Conservation (phyloP, 2,797 vertebrate genomes). For the Orientallactaga sibirica region DNA sequence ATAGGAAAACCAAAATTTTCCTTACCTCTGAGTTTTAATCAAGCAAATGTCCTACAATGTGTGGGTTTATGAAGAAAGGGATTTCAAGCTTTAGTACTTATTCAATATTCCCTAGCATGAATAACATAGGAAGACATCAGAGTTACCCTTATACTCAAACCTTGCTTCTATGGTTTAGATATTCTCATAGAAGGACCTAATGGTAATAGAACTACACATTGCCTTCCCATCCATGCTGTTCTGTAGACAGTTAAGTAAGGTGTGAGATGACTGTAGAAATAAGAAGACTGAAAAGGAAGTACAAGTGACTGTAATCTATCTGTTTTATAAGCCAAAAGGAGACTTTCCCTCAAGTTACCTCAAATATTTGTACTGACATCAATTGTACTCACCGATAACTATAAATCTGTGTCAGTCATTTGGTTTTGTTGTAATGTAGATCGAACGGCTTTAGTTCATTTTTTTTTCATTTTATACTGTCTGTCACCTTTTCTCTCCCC, state of each 20-base stretch:
- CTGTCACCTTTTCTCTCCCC: neutral
- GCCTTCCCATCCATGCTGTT: neutral
- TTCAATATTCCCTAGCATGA: neutral
- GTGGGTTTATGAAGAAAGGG: neutral
- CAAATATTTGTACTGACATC: neutral
- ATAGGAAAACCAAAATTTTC: neutral
- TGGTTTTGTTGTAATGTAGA: neutral
- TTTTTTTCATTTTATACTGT: neutral
- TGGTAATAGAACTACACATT: neutral
- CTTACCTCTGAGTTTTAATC: neutral
- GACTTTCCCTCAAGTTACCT: neutral
- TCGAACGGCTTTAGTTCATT: neutral
- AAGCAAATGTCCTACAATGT: neutral
- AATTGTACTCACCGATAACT: neutral
- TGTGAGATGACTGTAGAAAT: neutral
- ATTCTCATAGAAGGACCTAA: neutral
- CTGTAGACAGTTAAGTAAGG: neutral
- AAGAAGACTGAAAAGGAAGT: neutral
- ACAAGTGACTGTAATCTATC: neutral
- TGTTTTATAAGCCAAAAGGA: neutral
- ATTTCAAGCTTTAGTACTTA: neutral
- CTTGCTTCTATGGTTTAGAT: neutral
- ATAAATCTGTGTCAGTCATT: slow-evolving; percentile 11
- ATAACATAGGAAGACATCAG: neutral
- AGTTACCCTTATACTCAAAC: neutral